Base-by-base conservation (phyloP, 2,888 invertebrate species). In the Drosophila planitibia region DNA sequence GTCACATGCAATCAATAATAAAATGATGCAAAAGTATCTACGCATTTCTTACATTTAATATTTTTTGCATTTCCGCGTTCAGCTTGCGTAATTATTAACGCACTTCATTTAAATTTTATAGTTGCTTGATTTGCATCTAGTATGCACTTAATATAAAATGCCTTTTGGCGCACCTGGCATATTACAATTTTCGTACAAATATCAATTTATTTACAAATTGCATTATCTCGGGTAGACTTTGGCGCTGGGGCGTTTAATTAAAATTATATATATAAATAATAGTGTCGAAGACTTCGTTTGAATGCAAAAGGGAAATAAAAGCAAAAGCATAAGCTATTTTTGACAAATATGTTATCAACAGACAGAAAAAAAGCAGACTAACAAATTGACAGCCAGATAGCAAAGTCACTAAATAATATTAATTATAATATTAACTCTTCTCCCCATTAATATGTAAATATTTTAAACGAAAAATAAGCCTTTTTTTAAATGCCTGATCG, bases 1-100 rank as follows among this genome's bases (percentile, higher is more conserved):
- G 75, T 63, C 70, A 70, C 73, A 79, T 62, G 61, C 67, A 75
- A 72, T 73, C 65, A 79, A 81, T 82, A 70, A 82, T 81, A 69
- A 76, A 82, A 79, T 83, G 69, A 79, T 76, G 71, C 67, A 79
- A 79, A 70, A 70, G 67, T 86, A 70, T 77, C 70, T 79, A 79
- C 76, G 75, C 64, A 73, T 77, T 55, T 76, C 49, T 67, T 22
- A 22, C 3, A 58, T 22, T n/a, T 22, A 6, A 54, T 4, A 16
- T 22, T 19, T 58, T 63, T 61, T 53, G 49, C 71, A 86, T 82
- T 89, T 85, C 86, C 86, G 89, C 55, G 64, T 86, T 79, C 41
- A 64, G 25, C 53, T 70, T 75, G 68, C 62, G 28, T 63, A 76
- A 62, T 75, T 76, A 77, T 83, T 64, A 78, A 79, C 54, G 70